A percentile compares a stretch with the other conserved stretches of the same genome.
phyloP scores from a whole-genome alignment of 2,113 vertebrate genomes.

The Myrmecophaga tridactyla region DNA sequence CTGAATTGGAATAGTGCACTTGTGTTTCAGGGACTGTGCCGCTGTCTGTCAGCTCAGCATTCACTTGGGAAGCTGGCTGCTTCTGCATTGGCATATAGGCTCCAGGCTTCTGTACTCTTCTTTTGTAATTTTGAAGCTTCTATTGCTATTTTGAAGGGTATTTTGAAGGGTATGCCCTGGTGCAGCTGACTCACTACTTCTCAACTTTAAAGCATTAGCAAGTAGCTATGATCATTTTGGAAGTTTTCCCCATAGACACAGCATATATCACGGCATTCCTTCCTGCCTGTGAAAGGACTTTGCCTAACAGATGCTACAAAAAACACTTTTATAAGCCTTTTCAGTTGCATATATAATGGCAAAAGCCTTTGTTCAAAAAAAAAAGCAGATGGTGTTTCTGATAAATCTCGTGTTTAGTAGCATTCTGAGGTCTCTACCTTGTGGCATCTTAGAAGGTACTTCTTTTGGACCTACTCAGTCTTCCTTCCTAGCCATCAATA shows the following conservation, averaged over 20 bases:
- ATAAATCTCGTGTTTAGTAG: neutral
- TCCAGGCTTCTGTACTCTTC: neutral
- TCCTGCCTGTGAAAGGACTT: neutral
- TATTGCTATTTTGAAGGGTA: neutral
- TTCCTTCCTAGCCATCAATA: neutral
- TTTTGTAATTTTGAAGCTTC: neutral
- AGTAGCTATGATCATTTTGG: neutral
- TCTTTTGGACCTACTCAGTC: too few species aligned
- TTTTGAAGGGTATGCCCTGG: neutral
- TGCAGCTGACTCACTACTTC: neutral
- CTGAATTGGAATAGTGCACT: neutral
- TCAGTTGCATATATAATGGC: neutral
- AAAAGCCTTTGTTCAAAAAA: neutral
- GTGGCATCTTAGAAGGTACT: neutral
- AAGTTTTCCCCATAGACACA: neutral
- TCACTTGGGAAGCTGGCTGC: neutral
- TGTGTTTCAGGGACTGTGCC: neutral
- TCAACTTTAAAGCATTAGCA: neutral
- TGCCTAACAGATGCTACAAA: neutral
- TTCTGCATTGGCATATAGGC: neutral
- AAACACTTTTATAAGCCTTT: neutral
- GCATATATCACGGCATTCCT: neutral
- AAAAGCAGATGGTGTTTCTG: neutral
- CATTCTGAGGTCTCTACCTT: neutral
- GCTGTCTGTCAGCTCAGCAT: neutral